Evolutionary conservation across 2,888 invertebrate species (phyloP), one percentile per base, ranked within the genome.

Genomic region (Hypomecis atomaria): DNA sequence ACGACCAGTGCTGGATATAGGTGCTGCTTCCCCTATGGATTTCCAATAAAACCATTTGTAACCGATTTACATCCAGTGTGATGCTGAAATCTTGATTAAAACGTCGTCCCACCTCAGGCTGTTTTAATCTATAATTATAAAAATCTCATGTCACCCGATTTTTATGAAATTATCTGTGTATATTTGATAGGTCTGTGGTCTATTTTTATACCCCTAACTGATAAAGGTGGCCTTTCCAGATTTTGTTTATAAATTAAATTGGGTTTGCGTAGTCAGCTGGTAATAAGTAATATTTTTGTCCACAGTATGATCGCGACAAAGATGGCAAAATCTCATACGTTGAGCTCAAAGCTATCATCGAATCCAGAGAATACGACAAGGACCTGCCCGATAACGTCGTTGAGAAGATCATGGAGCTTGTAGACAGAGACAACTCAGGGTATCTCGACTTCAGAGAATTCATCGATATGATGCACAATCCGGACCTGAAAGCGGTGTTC

Each of bases 401-500:
- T 5, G 93, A 93, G 58, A 94, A 94, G 82, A 96, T 97, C 71
- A 93, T 96, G 90, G 84, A 85, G 5, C 89, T 94, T 56, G 94
- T 94, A 0, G 97, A 97, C 84, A 71, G 81, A 6, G 91, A 93
- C 71, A 89, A 94, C 75, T 95, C 96, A 48, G 95, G 96, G 4
- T 94, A 93, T 72, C 87, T 97, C 59, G 95, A 96, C 78, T 96
- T 95, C 76, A 90, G 94, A 23, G 96, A 97, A 88, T 96, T 96
- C 73, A 94, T 96, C 37, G 94, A 94, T 44, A 95, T 96, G 95
- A 94, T 95, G 87, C 90, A 94, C 71, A 83, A 93, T 65, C 94
- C 94, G 0, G 93, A 94, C 62, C 82, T 95, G 71, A 94, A 94
- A 75, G 93, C 94, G n/a, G 89, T 95, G 6, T 95, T 95, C 71